These are phyloP conservation scores for Microctenopoma steveboyesi DNA, from an alignment of 2,797 vertebrate species.

Conservation along the genomic window DNA sequence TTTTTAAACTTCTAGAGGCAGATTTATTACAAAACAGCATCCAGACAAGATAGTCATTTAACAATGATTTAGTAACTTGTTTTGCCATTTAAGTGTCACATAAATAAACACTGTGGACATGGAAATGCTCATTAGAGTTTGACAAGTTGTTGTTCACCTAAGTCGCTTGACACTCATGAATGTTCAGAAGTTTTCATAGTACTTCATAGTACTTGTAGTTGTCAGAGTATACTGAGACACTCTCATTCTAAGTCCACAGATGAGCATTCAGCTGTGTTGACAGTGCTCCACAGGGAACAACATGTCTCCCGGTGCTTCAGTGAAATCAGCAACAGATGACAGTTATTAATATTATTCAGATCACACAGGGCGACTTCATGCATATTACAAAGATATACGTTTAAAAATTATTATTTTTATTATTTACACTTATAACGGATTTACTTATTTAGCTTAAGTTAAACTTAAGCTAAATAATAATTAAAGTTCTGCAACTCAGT, in stretches of 20 bases:
- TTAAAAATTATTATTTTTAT: too few species aligned
- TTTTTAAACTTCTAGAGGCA: not conserved
- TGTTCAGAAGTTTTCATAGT: too few species aligned
- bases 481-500: too few species aligned
- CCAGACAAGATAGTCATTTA: too few species aligned
- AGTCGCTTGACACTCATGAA: not conserved
- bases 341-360: not conserved
- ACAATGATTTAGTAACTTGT: too few species aligned
- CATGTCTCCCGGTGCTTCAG: not conserved
- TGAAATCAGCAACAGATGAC: not conserved
- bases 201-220: not conserved
- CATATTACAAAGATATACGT: not conserved
- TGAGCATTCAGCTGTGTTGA: not conserved
- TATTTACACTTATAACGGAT: too few species aligned
- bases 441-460: too few species aligned
- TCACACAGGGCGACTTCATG: not conserved
- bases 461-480: too few species aligned
- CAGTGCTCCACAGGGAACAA: not conserved
- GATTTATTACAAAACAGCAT: not conserved
- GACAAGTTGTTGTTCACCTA: too few species aligned
- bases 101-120: too few species aligned
- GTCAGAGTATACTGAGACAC: not conserved
- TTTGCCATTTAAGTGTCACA: too few species aligned
- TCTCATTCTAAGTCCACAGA: not conserved
- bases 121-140: too few species aligned